Evolutionary conservation across 2,113 vertebrate species (phyloP).

Genomic region (Pterophyllum scalare): DNA sequence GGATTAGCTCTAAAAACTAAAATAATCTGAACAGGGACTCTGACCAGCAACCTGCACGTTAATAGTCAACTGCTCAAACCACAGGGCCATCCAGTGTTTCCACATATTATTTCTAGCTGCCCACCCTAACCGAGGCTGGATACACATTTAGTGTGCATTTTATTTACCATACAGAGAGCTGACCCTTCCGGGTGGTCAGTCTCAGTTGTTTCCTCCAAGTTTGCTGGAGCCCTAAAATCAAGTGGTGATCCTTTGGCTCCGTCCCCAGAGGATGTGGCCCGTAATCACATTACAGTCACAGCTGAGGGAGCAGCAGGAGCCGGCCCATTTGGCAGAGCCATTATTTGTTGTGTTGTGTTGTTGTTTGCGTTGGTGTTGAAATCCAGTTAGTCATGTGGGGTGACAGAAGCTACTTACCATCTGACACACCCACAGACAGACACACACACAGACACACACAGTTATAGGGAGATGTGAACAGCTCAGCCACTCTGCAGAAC

Average conservation of each 20-base stretch:
- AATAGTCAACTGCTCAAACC: neutral
- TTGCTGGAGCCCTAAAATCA: neutral
- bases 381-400: conserved; percentile 31
- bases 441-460: neutral
- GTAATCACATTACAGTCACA: conserved; percentile 34
- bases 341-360: conserved; percentile 43
- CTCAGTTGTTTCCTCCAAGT: no score
- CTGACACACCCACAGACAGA: neutral
- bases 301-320: conserved; percentile 29
- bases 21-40: neutral
- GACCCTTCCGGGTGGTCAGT: neutral
- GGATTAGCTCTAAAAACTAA: neutral
- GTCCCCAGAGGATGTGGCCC: neutral
- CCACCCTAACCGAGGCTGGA: neutral
- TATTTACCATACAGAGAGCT: neutral
- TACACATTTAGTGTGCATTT: neutral
- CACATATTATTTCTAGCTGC: no score
- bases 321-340: neutral
- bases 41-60: neutral
- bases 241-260: neutral
- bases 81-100: no score
- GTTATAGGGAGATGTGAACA: neutral
- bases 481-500: conserved; percentile 26
- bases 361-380: conserved; percentile 35
- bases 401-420: conserved; percentile 34